Evolutionary conservation across 2,113 vertebrate species (phyloP).

Genomic region (Pluvialis apricaria): DNA sequence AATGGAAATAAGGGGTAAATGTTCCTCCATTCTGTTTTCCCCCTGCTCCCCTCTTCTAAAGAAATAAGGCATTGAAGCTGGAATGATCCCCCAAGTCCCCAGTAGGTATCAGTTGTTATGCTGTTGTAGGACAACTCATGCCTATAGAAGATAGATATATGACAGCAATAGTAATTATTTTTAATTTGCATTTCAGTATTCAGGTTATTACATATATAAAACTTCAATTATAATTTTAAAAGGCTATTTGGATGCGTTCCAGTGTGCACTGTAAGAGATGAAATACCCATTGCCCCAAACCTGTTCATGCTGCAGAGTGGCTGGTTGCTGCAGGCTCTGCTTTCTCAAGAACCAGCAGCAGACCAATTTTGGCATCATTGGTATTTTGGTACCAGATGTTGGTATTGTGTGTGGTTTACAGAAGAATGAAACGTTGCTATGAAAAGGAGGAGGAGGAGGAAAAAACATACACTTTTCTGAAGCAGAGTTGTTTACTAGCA

Average conservation of each 20-base stretch:
- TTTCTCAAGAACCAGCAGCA: not conserved
- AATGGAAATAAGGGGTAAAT: not conserved
- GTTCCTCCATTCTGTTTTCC: not conserved
- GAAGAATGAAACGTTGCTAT: not conserved
- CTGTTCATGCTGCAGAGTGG: not conserved
- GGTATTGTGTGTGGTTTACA: not conserved
- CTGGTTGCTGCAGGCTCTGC: not conserved
- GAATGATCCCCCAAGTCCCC: not conserved
- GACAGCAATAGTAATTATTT: not conserved
- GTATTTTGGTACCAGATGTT: not conserved
- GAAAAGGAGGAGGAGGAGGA: not conserved
- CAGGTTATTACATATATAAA: conserved; percentile 24
- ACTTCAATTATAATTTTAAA: conserved; percentile 36
- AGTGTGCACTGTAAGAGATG: not conserved
- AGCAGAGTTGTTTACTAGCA: not conserved
- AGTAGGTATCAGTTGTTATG: not conserved
- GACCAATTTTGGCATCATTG: not conserved
- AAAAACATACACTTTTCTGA: not conserved
- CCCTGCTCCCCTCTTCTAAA: not conserved
- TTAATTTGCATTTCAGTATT: not conserved
- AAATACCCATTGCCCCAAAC: not conserved
- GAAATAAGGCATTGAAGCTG: not conserved
- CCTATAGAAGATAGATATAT: not conserved
- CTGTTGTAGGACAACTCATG: not conserved
- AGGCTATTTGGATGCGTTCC: conserved; percentile 14